A percentile compares a stretch with the other conserved stretches of the same genome.
These are phyloP conservation scores for Eulemur rufifrons DNA, from an alignment of 2,113 vertebrate species.

Conservation along the genomic window DNA sequence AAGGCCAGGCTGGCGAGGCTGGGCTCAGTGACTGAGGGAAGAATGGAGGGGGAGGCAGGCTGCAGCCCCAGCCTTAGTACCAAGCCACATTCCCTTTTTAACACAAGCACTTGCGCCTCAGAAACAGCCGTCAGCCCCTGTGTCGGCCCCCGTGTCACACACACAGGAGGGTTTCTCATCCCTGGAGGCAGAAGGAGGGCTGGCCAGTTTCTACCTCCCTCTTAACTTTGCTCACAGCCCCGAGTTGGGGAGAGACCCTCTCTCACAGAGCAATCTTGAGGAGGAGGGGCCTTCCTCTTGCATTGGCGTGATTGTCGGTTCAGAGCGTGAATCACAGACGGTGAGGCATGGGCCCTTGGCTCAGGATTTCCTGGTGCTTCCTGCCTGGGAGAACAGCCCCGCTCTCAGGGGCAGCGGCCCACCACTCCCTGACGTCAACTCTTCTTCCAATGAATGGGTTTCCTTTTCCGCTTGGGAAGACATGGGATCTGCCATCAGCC, in stretches of 20 bases:
- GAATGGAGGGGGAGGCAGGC: background rate
- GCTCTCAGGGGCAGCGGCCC: background rate
- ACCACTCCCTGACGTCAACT: slow-evolving; percentile 65
- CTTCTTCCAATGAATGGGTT: slow-evolving; percentile 56
- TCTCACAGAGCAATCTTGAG: background rate
- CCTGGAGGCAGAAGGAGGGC: background rate
- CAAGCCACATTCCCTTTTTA: background rate
- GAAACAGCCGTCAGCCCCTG: background rate
- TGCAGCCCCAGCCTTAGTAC: background rate
- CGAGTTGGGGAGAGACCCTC: background rate
- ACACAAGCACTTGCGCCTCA: background rate
- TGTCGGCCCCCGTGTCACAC: too few species aligned
- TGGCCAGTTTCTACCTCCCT: background rate
- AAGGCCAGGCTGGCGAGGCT: background rate
- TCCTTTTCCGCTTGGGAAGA: slow-evolving; percentile 75
- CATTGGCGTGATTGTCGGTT: background rate
- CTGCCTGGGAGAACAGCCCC: slow-evolving; percentile 28
- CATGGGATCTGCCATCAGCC: background rate
- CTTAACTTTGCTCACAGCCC: background rate
- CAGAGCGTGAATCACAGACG: slow-evolving; percentile 63
- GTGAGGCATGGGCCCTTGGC: background rate
- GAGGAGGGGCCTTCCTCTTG: background rate
- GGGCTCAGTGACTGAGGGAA: background rate
- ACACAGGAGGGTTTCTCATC: background rate
- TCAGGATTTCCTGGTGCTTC: slow-evolving; percentile 76